Percentiles rank a stretch among this genome's conserved stretches.
phyloP scores from a whole-genome alignment of 2,797 vertebrate species.

The Alcedo atthis region DNA sequence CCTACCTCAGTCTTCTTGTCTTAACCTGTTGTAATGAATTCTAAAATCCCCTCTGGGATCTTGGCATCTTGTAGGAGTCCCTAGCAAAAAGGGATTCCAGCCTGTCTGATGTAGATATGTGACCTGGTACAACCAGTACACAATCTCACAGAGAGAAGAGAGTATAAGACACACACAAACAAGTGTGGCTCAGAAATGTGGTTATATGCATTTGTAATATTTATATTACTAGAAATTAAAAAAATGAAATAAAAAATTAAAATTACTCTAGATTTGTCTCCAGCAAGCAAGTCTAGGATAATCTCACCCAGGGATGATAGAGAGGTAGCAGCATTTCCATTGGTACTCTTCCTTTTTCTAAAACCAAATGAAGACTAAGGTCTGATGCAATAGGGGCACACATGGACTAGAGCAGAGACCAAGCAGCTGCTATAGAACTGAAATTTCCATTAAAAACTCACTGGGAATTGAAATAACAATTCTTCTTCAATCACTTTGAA shows the following conservation, averaged over 20 bases:
- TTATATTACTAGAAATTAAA: neutral
- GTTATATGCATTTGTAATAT: neutral
- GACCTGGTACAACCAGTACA: neutral
- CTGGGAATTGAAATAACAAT: neutral
- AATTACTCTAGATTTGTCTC: neutral
- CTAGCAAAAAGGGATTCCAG: neutral
- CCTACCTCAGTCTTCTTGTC: neutral
- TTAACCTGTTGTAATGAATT: neutral
- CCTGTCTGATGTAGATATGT: neutral
- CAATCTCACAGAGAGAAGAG: neutral
- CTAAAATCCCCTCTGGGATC: neutral
- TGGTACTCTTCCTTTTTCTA: neutral
- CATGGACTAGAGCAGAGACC: neutral
- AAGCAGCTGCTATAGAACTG: neutral
- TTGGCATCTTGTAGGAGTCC: neutral
- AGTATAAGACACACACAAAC: neutral
- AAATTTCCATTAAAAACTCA: neutral
- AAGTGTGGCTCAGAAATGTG: neutral
- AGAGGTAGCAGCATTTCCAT: neutral
- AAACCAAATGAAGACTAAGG: neutral
- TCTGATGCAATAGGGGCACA: neutral
- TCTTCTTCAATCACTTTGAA: neutral
- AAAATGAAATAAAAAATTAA: neutral
- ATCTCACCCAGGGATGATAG: neutral
- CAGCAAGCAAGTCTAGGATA: neutral